A percentile compares a stretch with the other conserved stretches of the same genome.
Evolutionary conservation across 2,797 vertebrate genomes (phyloP).

Genomic region (Ctenosaura bakeri): DNA sequence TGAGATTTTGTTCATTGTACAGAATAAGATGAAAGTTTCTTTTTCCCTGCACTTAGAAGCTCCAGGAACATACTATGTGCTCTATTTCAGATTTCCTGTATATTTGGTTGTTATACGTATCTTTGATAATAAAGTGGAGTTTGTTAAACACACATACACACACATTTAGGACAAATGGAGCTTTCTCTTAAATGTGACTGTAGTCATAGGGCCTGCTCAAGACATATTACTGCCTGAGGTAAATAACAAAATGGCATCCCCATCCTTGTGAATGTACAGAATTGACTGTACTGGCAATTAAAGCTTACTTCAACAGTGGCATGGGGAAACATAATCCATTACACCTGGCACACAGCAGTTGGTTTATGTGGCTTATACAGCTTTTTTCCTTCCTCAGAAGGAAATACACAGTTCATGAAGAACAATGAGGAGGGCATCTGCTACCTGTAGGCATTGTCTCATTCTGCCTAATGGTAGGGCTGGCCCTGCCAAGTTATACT

Average conservation of each 20-base stretch:
- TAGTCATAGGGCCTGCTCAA: not conserved
- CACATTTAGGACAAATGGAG: not conserved
- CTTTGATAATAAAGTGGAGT: slow-evolving; percentile 63
- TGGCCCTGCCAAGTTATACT: not conserved
- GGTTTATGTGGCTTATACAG: not conserved
- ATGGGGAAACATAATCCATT: not conserved
- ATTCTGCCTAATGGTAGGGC: not conserved
- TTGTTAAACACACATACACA: not conserved
- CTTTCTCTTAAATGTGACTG: not conserved
- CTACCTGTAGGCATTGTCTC: not conserved
- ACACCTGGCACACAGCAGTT: not conserved
- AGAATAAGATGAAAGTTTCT: slow-evolving; percentile 36
- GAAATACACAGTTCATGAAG: not conserved
- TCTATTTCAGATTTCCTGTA: slow-evolving; percentile 55
- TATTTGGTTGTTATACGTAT: slow-evolving; percentile 51
- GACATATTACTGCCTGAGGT: not conserved
- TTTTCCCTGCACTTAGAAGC: slow-evolving; percentile 10
- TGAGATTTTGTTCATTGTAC: slow-evolving; percentile 27
- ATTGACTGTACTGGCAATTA: not conserved
- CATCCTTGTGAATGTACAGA: not conserved
- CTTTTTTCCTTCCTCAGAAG: not conserved
- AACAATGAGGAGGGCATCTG: not conserved
- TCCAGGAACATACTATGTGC: slow-evolving; percentile 23
- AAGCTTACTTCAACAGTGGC: not conserved
- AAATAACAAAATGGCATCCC: not conserved